phyloP scores from a whole-genome alignment of 2,797 vertebrate genomes.

The Florisuga fusca region DNA sequence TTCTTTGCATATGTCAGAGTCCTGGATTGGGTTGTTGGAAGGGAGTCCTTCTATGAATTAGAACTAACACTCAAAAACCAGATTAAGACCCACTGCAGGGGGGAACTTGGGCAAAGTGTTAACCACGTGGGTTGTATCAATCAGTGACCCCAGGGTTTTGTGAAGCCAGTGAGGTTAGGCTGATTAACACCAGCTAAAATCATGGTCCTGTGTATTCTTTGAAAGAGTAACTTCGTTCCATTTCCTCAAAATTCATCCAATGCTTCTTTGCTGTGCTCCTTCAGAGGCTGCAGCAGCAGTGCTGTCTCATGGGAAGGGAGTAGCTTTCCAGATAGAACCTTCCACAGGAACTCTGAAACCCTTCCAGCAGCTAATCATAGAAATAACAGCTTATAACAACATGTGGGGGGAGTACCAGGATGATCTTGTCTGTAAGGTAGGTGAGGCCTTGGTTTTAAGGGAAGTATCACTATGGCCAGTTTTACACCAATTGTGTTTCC shows the following conservation, averaged over 20 bases:
- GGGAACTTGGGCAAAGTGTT: not conserved
- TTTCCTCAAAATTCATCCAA: not conserved
- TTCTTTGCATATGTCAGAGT: not conserved
- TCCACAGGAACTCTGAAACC: slow-evolving; percentile 81
- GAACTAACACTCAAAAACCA: not conserved
- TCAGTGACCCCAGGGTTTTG: not conserved
- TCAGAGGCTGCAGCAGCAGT: slow-evolving; percentile 84
- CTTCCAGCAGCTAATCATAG: slow-evolving; percentile 82
- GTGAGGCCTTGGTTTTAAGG: not conserved
- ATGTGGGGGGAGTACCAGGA: slow-evolving; percentile 97
- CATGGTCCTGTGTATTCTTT: not conserved
- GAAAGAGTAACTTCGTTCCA: not conserved
- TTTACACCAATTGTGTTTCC: not conserved
- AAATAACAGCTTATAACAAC: slow-evolving; percentile 87
- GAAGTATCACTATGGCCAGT: not conserved
- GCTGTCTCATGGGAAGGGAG: slow-evolving; percentile 88
- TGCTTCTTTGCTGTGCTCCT: not conserved
- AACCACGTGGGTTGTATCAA: not conserved
- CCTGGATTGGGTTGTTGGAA: not conserved
- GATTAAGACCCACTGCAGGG: not conserved
- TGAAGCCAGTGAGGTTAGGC: not conserved
- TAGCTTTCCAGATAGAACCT: slow-evolving; percentile 83
- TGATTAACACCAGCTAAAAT: not conserved
- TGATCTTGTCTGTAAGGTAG: slow-evolving; percentile 88
- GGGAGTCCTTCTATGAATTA: not conserved